Percentiles rank a stretch among this genome's conserved stretches.
phyloP scores from a whole-genome alignment of 2,113 vertebrate species.

The Apeltes quadracus region DNA sequence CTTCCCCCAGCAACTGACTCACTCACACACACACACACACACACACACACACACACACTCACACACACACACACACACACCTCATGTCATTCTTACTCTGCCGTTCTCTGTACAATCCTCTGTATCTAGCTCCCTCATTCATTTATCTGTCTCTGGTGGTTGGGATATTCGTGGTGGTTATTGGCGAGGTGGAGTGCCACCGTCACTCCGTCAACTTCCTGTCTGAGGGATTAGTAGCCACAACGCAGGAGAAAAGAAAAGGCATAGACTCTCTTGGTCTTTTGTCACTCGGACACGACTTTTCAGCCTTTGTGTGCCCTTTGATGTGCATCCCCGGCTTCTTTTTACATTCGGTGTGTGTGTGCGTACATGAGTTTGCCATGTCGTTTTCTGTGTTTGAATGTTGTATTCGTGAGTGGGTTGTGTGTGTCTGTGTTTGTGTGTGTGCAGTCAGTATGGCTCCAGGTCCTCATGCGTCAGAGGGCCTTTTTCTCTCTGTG shows the following conservation, averaged over 20 bases:
- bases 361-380: slow-evolving; percentile 38
- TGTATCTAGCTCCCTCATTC: slow-evolving; percentile 7
- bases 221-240: slow-evolving; percentile 43
- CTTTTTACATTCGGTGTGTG: slow-evolving; percentile 34
- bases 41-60: slow-evolving; percentile 32
- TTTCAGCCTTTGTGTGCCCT: slow-evolving; percentile 38
- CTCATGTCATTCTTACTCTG: slow-evolving; percentile 1
- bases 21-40: slow-evolving; percentile 24
- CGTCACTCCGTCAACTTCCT: slow-evolving; percentile 58
- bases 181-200: slow-evolving; percentile 11
- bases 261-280: slow-evolving; percentile 10
- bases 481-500: slow-evolving; percentile 76
- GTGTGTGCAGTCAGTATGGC: slow-evolving; percentile 44
- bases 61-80: slow-evolving; percentile 10
- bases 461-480: slow-evolving; percentile 80
- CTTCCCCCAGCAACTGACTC: slow-evolving; percentile 72
- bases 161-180: neutral
- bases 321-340: slow-evolving; percentile 57
- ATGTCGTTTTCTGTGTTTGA: slow-evolving; percentile 49
- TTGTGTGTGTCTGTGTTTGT: slow-evolving; percentile 32
- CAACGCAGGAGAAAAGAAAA: slow-evolving; percentile 9
- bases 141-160: neutral
- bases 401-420: slow-evolving; percentile 43
- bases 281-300: slow-evolving; percentile 27
- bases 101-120: neutral